Base-by-base conservation (phyloP, 1,140 invertebrate species). In the Lucilia cuprina region DNA sequence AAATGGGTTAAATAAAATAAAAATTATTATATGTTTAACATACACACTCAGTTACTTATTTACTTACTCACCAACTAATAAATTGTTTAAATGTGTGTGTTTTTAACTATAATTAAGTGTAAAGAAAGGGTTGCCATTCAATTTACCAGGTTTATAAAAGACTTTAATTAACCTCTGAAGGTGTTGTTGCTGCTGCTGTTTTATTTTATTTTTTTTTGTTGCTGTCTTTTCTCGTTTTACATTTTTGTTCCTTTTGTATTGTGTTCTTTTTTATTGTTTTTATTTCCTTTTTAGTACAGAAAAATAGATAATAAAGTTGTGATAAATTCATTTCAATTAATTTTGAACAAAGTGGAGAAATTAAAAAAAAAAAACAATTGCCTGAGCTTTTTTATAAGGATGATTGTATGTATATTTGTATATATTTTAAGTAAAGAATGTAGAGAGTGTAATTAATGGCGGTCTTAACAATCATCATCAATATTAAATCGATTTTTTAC, bases 341-440 rank as follows among this genome's bases (percentile, higher is more conserved):
- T 80, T 80, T 80, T 80, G 77, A 80, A 80, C 77, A 80, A 80
- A 80, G 77, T 80, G 77, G 77, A 80, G 77, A 80, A 80, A 80
- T 80, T 80, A 80, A 80, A 49, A 80, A 78, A 78, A 47, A 80
- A 25, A 21, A 70, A 70, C 65, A 70, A 70, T 70, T 70, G 65
- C 19, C 21, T 8, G 65, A 55, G 50, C 50, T 55, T 41, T 41
- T 41, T 10, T 5, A 41, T 41, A 30, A 30, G 25, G 25, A 1
- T 30, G 41, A 2, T 0, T 41, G 10, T 41, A 60, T 12, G 14
- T n/a, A n/a, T 60, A 5, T 17, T 2, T 17, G 55, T n/a, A n/a
- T 60, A n/a, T 17, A 14, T 60, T 60, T 30, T 60, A n/a, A 17
- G 55, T 3, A 14, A 3, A 60, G 7, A 60, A 60, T 7, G 55